Evolutionary conservation across 2,113 vertebrate genomes (phyloP).

Genomic region (Xiphophorus maculatus): DNA sequence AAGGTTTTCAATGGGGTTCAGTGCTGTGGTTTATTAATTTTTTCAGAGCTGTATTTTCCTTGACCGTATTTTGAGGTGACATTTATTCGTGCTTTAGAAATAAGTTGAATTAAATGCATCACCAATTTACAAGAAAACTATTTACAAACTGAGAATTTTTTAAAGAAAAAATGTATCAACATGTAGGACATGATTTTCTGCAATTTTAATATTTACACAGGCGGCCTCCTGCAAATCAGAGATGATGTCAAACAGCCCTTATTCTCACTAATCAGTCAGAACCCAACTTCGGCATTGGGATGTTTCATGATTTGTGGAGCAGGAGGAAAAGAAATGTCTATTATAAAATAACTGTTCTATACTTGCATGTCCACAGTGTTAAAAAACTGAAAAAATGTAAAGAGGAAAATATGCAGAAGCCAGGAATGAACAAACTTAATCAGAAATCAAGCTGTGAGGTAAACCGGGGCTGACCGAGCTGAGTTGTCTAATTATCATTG

Average conservation of each 20-base stretch:
- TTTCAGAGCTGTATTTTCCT: no score
- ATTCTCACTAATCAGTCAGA: not conserved
- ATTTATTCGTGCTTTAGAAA: no score
- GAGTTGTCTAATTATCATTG: not conserved
- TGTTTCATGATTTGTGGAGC: not conserved
- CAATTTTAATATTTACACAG: no score
- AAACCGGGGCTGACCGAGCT: not conserved
- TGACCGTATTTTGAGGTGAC: no score
- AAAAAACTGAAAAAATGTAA: not conserved
- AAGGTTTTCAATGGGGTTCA: no score
- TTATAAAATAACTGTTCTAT: not conserved
- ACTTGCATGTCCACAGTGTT: not conserved
- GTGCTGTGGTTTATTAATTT: no score
- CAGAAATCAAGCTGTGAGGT: not conserved
- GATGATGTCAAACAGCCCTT: not conserved
- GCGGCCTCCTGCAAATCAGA: not conserved
- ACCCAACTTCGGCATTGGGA: not conserved
- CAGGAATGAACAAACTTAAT: not conserved
- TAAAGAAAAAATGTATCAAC: no score
- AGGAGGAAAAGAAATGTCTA: not conserved
- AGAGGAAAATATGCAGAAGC: not conserved
- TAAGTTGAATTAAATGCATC: no score
- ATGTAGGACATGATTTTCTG: no score
- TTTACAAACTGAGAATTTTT: no score
- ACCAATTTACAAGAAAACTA: no score